A percentile compares a stretch with the other conserved stretches of the same genome.
These are phyloP conservation scores for Pogonomyrmex californicus DNA, from an alignment of 1,140 invertebrate genomes.

Conservation along the genomic window DNA sequence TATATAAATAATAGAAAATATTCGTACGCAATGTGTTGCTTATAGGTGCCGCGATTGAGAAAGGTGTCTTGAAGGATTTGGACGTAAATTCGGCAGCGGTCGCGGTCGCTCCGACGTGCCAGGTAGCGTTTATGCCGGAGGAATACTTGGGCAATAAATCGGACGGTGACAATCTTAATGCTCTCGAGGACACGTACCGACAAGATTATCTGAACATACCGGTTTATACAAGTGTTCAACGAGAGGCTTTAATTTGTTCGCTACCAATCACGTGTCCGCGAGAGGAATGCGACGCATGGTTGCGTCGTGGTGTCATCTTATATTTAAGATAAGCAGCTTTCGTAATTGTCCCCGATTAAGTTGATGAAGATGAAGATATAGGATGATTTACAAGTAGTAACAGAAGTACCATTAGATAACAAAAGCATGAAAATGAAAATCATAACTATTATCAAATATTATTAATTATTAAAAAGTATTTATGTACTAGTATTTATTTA, in stretches of 20 bases:
- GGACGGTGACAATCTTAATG: background rate
- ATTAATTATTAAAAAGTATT: background rate
- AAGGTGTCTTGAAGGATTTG: slow-evolving; percentile 80
- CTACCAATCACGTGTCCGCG: slow-evolving; percentile 79
- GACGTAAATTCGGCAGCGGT: slow-evolving; percentile 80
- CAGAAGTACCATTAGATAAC: background rate
- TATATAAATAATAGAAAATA: background rate
- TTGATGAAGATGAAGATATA: slow-evolving; percentile 12
- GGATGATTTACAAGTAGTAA: background rate
- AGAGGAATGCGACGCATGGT: slow-evolving; percentile 80
- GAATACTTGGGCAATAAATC: slow-evolving; percentile 59
- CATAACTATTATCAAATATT: slow-evolving; percentile 16
- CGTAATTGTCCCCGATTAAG: slow-evolving; percentile 12
- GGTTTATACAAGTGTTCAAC: slow-evolving; percentile 80
- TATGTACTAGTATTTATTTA: slow-evolving; percentile 9
- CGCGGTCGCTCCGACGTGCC: slow-evolving; percentile 78
- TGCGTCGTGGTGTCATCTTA: slow-evolving; percentile 81
- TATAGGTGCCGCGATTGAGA: slow-evolving; percentile 81
- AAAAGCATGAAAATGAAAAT: background rate
- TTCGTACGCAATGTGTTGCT: background rate
- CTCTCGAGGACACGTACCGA: slow-evolving; percentile 37
- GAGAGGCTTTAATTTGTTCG: slow-evolving; percentile 80
- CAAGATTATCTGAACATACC: slow-evolving; percentile 76
- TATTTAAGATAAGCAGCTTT: slow-evolving; percentile 75
- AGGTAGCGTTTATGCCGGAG: slow-evolving; percentile 78